Conservation (phyloP, 2,888 invertebrate genomes). For the Synanthedon andrenaeformis region DNA sequence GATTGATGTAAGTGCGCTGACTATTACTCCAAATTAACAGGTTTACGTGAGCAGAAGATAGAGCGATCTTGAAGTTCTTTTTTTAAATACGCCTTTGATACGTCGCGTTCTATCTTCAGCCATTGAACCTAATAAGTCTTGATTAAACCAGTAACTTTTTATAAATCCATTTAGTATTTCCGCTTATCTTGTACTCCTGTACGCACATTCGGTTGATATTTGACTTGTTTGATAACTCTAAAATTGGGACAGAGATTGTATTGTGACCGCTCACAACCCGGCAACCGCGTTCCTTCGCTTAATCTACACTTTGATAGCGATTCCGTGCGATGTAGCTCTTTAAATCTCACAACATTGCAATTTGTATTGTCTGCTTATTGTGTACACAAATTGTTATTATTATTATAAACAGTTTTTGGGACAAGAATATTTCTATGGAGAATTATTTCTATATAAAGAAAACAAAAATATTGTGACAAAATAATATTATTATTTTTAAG, state of each 20-base stretch:
- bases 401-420: too few species aligned
- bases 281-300: constrained; percentile 13
- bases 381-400: background rate
- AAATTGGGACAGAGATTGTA: constrained; percentile 55
- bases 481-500: too few species aligned
- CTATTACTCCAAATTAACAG: too few species aligned
- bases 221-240: constrained; percentile 46
- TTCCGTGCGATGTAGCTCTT: constrained; percentile 7
- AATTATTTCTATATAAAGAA: too few species aligned
- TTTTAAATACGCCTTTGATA: too few species aligned
- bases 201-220: constrained; percentile 34
- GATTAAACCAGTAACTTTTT: background rate
- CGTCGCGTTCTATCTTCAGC: too few species aligned
- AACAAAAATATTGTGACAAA: too few species aligned
- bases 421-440: too few species aligned
- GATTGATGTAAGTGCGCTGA: too few species aligned
- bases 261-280: constrained; percentile 23
- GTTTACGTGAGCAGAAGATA: too few species aligned
- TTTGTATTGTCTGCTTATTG: background rate
- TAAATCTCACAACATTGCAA: background rate
- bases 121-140: background rate
- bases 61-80: too few species aligned
- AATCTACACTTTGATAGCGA: constrained; percentile 14
- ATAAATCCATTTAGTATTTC: constrained; percentile 11
- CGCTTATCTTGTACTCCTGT: constrained; percentile 28